Base-by-base conservation (phyloP, 1,140 invertebrate genomes). In the Drosophila bifasciata region DNA sequence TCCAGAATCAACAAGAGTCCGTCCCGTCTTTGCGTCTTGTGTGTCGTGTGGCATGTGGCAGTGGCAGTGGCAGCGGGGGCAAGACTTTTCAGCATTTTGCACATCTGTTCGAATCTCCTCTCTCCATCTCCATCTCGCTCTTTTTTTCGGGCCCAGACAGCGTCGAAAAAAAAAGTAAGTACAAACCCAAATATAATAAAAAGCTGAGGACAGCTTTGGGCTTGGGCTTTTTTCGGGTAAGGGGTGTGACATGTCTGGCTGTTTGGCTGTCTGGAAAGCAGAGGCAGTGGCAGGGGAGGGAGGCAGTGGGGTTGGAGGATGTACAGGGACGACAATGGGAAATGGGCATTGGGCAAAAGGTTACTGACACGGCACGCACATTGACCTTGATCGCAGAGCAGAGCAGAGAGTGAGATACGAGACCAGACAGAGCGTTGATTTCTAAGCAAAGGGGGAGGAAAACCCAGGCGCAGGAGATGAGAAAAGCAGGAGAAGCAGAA, bases 331-430 rank as follows among this genome's bases (percentile, higher is more conserved):
- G 72, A 76, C 75, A 78, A 70, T 70, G 75, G 58, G 21, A 61
- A 61, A 62, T 68, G 44, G 57, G 48, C 73, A 55, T 73, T 67
- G 63, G 69, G 63, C 79, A 75, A 80, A 36, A 85, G 85, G 77
- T 89, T 89, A 79, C 77, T 89, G 85, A 89, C 85, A 89, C 80
- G 75, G 56, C 67, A 89, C 85, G 85, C 85, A 89, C 74, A 85
- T 89, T 89, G 85, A 89, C 85, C 85, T 89, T 89, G 85, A 75
- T 85, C 77, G 68, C 76, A 60, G 85, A 81, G 32, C 11, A 36
- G 4, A 36, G 32, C 11, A 36, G 28, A 28, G 28, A 36, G 3
- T 11, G 9, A 5, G 32, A 36, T 9, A 36, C 32, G 11, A 13
- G 11, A 0, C 32, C 11, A 36, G 32, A 36, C 32, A 36, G 79